phyloP scores from a whole-genome alignment of 2,113 vertebrate species.

The Junco hyemalis region DNA sequence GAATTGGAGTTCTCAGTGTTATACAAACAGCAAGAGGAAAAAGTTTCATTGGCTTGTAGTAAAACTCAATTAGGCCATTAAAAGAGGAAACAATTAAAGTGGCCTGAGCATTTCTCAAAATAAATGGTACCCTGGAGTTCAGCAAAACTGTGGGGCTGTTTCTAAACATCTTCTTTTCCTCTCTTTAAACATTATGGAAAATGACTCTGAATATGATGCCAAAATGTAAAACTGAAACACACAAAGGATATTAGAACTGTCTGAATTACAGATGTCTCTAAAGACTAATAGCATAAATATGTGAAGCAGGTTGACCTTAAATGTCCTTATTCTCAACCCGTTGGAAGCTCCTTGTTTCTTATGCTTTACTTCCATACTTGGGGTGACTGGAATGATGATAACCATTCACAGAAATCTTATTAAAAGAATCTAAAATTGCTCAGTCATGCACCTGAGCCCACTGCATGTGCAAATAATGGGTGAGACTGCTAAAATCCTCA shows the following conservation, averaged over 20 bases:
- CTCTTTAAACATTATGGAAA: slow-evolving; percentile 66
- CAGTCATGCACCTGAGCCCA: neutral
- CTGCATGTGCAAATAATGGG: neutral
- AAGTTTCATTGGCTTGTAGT: slow-evolving; percentile 12
- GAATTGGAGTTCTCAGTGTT: slow-evolving; percentile 17
- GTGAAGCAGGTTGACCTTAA: slow-evolving; percentile 59
- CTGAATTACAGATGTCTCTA: slow-evolving; percentile 73
- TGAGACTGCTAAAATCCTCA: neutral
- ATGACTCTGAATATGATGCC: slow-evolving; percentile 54
- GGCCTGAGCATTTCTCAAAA: slow-evolving; percentile 47
- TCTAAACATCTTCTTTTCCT: slow-evolving; percentile 55
- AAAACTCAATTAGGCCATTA: slow-evolving; percentile 57
- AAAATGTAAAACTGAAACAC: slow-evolving; percentile 71
- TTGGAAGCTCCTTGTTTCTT: neutral
- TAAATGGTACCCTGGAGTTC: slow-evolving; percentile 34
- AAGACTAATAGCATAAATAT: slow-evolving; percentile 69
- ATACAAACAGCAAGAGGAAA: slow-evolving; percentile 2
- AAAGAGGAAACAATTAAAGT: slow-evolving; percentile 48
- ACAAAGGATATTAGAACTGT: slow-evolving; percentile 69
- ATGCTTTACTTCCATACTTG: neutral
- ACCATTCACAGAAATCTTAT: neutral
- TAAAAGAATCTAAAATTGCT: neutral
- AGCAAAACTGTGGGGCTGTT: slow-evolving; percentile 10
- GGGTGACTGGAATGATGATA: neutral
- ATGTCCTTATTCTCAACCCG: slow-evolving; percentile 23